Conservation (phyloP, 2,797 vertebrate genomes). For the Lacerta bilineata region DNA sequence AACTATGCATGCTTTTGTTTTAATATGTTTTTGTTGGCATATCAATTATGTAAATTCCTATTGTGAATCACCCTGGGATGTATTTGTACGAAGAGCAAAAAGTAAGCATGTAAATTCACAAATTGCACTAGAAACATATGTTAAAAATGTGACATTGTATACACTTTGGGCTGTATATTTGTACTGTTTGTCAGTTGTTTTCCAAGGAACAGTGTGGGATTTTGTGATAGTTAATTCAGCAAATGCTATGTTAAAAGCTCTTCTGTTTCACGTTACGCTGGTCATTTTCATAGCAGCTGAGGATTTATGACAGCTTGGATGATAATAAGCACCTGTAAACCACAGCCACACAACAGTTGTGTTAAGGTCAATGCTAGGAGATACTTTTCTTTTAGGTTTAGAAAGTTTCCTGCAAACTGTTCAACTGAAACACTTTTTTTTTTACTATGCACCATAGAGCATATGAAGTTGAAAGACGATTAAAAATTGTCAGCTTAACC, state of each 20-base stretch:
- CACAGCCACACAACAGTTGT: neutral
- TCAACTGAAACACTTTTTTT: constrained; percentile 29
- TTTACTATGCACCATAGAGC: constrained; percentile 86
- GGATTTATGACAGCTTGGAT: neutral
- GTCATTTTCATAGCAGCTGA: constrained; percentile 30
- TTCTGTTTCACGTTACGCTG: neutral
- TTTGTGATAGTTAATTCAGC: neutral
- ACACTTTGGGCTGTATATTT: neutral
- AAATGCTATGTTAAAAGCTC: neutral
- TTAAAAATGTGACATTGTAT: neutral
- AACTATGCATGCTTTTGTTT: neutral
- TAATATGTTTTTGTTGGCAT: too few species aligned
- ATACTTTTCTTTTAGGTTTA: neutral
- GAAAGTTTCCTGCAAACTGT: neutral
- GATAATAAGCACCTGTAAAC: constrained; percentile 24
- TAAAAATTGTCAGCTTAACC: constrained; percentile 94
- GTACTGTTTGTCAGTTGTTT: neutral
- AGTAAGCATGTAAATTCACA: neutral
- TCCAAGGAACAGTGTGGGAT: neutral
- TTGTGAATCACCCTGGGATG: too few species aligned
- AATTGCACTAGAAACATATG: neutral
- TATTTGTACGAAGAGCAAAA: too few species aligned
- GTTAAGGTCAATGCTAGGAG: neutral
- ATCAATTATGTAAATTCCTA: too few species aligned
- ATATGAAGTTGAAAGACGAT: constrained; percentile 94